Conservation (phyloP, 1,140 invertebrate species). For the Caenorhabditis tropicalis region DNA sequence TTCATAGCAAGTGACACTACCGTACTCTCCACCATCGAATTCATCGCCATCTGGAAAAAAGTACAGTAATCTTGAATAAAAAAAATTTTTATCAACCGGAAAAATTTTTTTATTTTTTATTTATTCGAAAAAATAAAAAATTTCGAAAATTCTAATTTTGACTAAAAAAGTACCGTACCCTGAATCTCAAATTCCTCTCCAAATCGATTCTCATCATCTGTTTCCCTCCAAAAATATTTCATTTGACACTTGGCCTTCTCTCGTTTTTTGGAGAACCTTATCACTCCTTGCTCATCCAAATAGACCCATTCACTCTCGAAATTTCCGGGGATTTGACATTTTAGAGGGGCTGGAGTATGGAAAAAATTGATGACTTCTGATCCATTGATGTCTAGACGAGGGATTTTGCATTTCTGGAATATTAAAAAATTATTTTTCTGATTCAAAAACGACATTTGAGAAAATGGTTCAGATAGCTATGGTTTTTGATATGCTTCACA, state of each 20-base stretch:
- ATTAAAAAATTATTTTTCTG: too few species aligned
- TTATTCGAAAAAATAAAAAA: too few species aligned
- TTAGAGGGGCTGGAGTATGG: slow-evolving; percentile 33
- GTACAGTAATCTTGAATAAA: neutral
- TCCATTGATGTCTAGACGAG: slow-evolving; percentile 55
- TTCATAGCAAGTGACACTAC: neutral
- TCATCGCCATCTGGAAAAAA: neutral
- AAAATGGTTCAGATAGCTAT: too few species aligned
- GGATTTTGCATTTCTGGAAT: slow-evolving; percentile 51
- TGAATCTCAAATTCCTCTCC: neutral
- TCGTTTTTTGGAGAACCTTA: slow-evolving; percentile 16
- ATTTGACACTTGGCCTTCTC: slow-evolving; percentile 45
- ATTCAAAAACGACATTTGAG: too few species aligned
- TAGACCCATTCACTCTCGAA: slow-evolving; percentile 42
- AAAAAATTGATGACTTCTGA: slow-evolving; percentile 56
- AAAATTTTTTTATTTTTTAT: too few species aligned
- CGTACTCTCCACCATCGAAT: slow-evolving; percentile 29
- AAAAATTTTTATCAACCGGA: too few species aligned
- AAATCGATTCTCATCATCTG: neutral
- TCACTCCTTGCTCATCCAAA: slow-evolving; percentile 46
- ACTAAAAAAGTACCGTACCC: too few species aligned
- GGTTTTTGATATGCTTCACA: too few species aligned
- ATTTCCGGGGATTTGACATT: slow-evolving; percentile 42
- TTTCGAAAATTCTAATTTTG: too few species aligned
- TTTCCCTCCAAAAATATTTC: slow-evolving; percentile 37